A percentile compares a stretch with the other conserved stretches of the same genome.
Conservation (phyloP, 2,888 invertebrate species). For the Microplitis manilae region DNA sequence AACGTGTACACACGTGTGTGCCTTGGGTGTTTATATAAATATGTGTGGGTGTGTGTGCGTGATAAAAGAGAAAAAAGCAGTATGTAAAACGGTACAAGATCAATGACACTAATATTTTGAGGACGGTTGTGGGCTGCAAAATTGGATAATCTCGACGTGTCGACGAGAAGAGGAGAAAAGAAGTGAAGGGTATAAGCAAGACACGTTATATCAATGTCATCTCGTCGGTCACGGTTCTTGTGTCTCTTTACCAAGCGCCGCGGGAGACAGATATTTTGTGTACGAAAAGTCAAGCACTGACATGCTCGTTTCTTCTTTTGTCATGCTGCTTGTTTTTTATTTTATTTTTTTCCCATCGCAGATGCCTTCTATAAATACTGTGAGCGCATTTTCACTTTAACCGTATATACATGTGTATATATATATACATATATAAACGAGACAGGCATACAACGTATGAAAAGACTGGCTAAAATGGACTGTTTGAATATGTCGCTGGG, state of each 20-base stretch:
- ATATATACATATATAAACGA: background rate
- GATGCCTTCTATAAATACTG: conserved; percentile 8
- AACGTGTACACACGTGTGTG: background rate
- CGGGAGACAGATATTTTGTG: conserved; percentile 15
- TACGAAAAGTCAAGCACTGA: conserved; percentile 15
- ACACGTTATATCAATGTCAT: conserved; percentile 32
- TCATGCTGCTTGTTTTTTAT: conserved; percentile 14
- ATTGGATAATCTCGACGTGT: conserved; percentile 33
- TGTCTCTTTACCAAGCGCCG: conserved; percentile 16
- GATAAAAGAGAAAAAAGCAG: background rate
- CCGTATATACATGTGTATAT: too few species aligned
- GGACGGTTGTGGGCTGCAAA: conserved; percentile 20
- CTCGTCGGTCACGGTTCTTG: conserved; percentile 26
- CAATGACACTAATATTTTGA: conserved; percentile 15
- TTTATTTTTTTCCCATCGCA: background rate
- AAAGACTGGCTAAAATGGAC: conserved; percentile 16
- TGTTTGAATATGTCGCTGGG: conserved; percentile 12
- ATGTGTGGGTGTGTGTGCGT: conserved; percentile 53
- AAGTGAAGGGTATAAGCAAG: conserved; percentile 26
- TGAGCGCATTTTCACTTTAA: conserved; percentile 14
- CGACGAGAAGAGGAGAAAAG: conserved; percentile 12
- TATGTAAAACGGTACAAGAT: conserved; percentile 8
- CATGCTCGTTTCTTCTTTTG: conserved; percentile 18
- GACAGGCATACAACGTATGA: background rate
- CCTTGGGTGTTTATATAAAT: conserved; percentile 56